A percentile compares a stretch with the other conserved stretches of the same genome.
phyloP scores from a whole-genome alignment of 2,113 vertebrate genomes.

The Lathamus discolor region DNA sequence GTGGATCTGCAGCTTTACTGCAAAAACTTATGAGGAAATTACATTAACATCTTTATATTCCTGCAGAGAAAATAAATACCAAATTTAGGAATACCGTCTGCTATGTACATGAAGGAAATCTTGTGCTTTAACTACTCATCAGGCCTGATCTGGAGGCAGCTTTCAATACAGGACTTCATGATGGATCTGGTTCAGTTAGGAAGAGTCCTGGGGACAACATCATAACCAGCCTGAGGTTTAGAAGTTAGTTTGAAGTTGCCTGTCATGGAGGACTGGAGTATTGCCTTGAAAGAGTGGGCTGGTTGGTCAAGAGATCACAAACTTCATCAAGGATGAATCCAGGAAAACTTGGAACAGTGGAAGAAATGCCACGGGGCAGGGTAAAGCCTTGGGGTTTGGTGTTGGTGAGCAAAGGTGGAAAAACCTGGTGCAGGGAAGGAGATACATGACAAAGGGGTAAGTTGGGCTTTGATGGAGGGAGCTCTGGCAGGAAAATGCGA shows the following conservation, averaged over 20 bases:
- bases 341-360: not conserved
- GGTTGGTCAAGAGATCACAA: not conserved
- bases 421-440: not conserved
- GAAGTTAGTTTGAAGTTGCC: not conserved
- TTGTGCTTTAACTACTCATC: not conserved
- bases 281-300: not conserved
- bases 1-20: not conserved
- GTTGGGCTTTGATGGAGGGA: not conserved
- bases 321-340: not conserved
- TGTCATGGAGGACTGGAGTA: not conserved
- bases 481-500: not conserved
- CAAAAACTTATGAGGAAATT: not conserved
- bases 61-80: not conserved
- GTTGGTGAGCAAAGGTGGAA: not conserved
- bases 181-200: not conserved
- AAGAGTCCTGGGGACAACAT: not conserved
- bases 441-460: not conserved
- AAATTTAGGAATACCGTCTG: not conserved
- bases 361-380: not conserved
- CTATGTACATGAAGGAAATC: not conserved
- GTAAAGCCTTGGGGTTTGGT: not conserved
- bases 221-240: not conserved
- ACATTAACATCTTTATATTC: not conserved
- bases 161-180: accelerated
- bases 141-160: not conserved